phyloP scores from a whole-genome alignment of 2,113 vertebrate species.

The Pseudopodoces humilis region DNA sequence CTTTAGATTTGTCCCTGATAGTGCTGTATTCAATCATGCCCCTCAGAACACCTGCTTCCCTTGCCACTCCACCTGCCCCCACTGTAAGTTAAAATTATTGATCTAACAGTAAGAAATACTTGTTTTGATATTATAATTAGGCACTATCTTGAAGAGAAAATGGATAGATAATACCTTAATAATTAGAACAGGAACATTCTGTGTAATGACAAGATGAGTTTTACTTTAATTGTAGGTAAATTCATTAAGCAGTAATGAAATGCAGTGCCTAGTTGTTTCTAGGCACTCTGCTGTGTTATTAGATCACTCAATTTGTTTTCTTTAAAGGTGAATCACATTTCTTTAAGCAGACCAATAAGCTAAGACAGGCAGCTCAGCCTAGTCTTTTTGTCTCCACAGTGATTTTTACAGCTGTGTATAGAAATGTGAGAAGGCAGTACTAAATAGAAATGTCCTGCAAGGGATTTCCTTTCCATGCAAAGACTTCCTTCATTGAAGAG shows the following conservation, averaged over 20 bases:
- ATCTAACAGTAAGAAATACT: neutral
- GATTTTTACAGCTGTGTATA: neutral
- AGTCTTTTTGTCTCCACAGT: neutral
- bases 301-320: neutral
- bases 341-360: neutral
- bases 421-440: neutral
- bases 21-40: neutral
- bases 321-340: neutral
- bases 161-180: neutral
- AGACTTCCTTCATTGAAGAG: neutral
- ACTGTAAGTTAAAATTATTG: neutral
- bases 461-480: neutral
- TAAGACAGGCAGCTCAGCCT: neutral
- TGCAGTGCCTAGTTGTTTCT: neutral
- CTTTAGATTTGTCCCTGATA: neutral
- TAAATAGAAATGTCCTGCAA: neutral
- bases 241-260: neutral
- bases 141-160: neutral
- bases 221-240: neutral
- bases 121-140: neutral
- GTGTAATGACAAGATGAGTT: neutral
- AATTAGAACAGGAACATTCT: neutral
- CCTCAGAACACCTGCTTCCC: neutral
- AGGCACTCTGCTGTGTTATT: neutral
- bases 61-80: fast-evolving